Percentiles rank a stretch among this genome's conserved stretches.
These are phyloP conservation scores for Neoseiulus cucumeris DNA, from an alignment of 1,140 invertebrate species.

Conservation along the genomic window DNA sequence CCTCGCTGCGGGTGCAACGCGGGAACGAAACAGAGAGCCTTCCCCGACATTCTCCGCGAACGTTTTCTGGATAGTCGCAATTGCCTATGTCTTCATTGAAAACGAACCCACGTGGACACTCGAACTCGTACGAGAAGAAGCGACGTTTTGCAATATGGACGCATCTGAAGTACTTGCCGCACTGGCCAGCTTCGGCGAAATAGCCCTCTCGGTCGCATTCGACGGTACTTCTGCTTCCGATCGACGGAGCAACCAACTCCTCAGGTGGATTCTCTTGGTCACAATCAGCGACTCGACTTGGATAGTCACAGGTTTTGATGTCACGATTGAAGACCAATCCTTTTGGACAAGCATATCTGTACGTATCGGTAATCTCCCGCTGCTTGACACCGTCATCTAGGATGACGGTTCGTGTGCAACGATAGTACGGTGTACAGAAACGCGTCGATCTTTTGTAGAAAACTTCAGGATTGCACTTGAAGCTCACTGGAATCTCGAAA, in stretches of 20 bases:
- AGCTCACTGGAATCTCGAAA: not conserved
- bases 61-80: not conserved
- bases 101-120: not conserved
- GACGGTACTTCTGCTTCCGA: not conserved
- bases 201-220: not conserved
- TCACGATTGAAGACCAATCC: constrained; percentile 5
- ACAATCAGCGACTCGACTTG: not conserved
- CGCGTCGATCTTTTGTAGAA: not conserved
- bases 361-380: not conserved
- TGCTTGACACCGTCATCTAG: not conserved
- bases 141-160: not conserved
- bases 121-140: not conserved
- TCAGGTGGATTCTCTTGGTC: not conserved
- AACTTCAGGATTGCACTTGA: constrained; percentile 1
- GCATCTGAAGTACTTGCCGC: not conserved
- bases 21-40: not conserved
- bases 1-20: not conserved
- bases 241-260: not conserved
- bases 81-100: not conserved
- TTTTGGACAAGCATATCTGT: not conserved
- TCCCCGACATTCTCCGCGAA: not conserved
- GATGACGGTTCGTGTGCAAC: not conserved
- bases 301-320: constrained; percentile 1
- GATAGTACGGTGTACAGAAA: constrained; percentile 5
- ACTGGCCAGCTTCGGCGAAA: not conserved